These are phyloP conservation scores for Chiridota heheva DNA, from an alignment of 35 echinoderm and acorn worm genomes.

Conservation along the genomic window DNA sequence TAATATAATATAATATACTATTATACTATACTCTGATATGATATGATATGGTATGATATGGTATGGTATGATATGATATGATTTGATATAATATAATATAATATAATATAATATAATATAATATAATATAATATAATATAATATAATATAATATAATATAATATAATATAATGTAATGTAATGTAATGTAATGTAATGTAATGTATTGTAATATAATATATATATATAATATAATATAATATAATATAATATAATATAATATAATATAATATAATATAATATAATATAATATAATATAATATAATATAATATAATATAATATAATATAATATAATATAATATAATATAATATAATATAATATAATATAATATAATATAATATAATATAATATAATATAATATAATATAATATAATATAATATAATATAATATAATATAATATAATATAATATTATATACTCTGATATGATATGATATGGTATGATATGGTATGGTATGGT, in stretches of 20 bases:
- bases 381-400: too few species aligned
- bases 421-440: too few species aligned
- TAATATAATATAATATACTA: not conserved
- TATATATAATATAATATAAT: conserved; percentile 7
- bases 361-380: too few species aligned
- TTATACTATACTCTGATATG: not conserved
- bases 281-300: too few species aligned
- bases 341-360: too few species aligned
- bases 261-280: conserved; percentile 11
- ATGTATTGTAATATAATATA: not conserved
- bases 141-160: conserved; percentile 8
- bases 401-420: too few species aligned
- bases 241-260: conserved; percentile 8
- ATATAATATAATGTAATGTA: not conserved
- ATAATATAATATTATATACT: too few species aligned
- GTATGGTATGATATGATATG: not conserved
- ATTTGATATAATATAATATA: conserved; percentile 6
- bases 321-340: too few species aligned
- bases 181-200: not conserved
- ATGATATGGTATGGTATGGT: too few species aligned
- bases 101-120: not conserved
- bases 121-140: not conserved
- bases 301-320: too few species aligned
- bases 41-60: not conserved
- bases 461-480: too few species aligned